These are phyloP conservation scores for Bombus confusus DNA, from an alignment of 1,140 invertebrate species.

Conservation along the genomic window DNA sequence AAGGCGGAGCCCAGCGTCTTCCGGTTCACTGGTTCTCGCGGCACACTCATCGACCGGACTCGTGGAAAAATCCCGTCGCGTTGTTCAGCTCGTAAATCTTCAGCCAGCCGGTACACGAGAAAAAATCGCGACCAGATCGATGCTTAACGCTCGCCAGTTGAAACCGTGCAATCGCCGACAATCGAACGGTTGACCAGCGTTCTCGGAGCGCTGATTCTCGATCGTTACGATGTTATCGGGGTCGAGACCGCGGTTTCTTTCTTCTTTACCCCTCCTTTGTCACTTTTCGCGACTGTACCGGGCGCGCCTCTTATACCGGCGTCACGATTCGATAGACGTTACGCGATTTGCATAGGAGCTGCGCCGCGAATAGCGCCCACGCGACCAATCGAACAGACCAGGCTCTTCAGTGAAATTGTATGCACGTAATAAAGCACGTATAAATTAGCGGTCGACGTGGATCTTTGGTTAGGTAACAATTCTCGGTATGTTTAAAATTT, in stretches of 20 bases:
- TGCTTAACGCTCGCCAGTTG: conserved; percentile 8
- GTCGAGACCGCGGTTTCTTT: not conserved
- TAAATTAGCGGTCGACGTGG: conserved; percentile 35
- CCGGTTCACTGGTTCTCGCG: conserved; percentile 31
- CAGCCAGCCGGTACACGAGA: not conserved
- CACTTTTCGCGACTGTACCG: too few relatives aligned
- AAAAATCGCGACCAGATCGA: conserved; percentile 7
- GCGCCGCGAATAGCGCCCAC: conserved; percentile 19
- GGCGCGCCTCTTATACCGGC: not conserved
- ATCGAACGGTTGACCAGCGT: conserved; percentile 3
- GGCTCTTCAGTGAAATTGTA: not conserved
- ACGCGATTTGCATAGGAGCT: conserved; percentile 29
- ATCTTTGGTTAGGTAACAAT: not conserved
- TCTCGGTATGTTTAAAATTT: too few relatives aligned
- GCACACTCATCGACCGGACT: conserved; percentile 18
- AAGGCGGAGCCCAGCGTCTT: conserved; percentile 12
- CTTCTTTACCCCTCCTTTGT: not conserved
- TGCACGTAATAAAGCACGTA: conserved; percentile 19
- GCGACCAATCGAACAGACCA: not conserved
- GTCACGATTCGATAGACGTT: conserved; percentile 45
- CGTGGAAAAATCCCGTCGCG: conserved; percentile 18
- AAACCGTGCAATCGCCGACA: conserved; percentile 26
- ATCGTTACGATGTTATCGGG: conserved; percentile 13
- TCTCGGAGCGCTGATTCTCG: not conserved
- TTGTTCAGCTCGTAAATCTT: conserved; percentile 35